phyloP scores from a whole-genome alignment of 2,888 invertebrate species.

The Ornithoptera alexandrae region DNA sequence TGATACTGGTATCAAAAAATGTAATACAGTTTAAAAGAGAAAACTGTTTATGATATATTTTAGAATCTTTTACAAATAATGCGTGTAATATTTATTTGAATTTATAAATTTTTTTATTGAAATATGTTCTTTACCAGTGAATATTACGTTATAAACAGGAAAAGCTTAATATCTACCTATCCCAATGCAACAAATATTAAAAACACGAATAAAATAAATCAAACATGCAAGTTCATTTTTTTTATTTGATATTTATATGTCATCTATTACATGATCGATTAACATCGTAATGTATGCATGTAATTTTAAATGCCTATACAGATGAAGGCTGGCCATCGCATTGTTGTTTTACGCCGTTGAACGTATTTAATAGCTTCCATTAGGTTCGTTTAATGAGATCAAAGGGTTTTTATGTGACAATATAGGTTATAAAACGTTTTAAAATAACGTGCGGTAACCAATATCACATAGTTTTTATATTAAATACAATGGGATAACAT shows the following conservation, averaged over 20 bases:
- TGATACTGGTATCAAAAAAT: neutral
- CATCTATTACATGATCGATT: slow-evolving; percentile 22
- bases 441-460: neutral
- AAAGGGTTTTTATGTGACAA: slow-evolving; percentile 51
- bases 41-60: neutral
- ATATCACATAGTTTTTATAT: no score
- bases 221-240: neutral
- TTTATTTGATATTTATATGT: neutral
- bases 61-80: no score
- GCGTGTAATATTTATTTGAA: no score
- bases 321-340: slow-evolving; percentile 38
- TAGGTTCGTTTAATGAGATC: slow-evolving; percentile 56
- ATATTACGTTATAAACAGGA: no score
- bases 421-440: slow-evolving; percentile 38
- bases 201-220: no score
- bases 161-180: no score
- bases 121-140: no score
- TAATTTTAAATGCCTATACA: slow-evolving; percentile 32
- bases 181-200: no score
- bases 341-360: slow-evolving; percentile 46
- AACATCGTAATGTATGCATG: slow-evolving; percentile 23
- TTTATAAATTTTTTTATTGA: no score
- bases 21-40: neutral
- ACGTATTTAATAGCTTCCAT: slow-evolving; percentile 58
- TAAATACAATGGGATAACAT: no score